Evolutionary conservation across 2,888 invertebrate species (phyloP).

Genomic region (Epinotia ramella): DNA sequence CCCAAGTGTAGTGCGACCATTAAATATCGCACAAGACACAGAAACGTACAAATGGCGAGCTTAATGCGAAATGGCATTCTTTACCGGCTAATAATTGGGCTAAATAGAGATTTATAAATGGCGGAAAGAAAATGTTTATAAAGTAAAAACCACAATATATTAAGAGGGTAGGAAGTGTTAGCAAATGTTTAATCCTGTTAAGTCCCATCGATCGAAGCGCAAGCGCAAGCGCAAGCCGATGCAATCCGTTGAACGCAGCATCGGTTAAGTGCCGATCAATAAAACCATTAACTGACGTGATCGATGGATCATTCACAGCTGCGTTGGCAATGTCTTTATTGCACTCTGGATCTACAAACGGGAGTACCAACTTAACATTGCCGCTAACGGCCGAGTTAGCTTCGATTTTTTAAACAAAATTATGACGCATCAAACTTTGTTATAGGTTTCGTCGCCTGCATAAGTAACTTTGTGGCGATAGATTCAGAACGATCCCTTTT

Average conservation of each 20-base stretch:
- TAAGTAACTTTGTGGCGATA: constrained; percentile 24
- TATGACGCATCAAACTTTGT: constrained; percentile 9
- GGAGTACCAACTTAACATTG: constrained; percentile 39
- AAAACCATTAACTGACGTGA: constrained; percentile 60
- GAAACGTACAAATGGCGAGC: too few relatives aligned
- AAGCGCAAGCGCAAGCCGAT: constrained; percentile 3
- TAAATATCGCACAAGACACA: too few relatives aligned
- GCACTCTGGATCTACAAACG: constrained; percentile 58
- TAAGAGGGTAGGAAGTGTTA: not conserved
- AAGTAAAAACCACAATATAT: too few relatives aligned
- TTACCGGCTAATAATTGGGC: too few relatives aligned
- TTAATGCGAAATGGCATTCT: too few relatives aligned
- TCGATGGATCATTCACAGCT: constrained; percentile 62
- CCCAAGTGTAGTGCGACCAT: too few relatives aligned
- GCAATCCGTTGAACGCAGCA: constrained; percentile 36
- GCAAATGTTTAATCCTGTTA: not conserved
- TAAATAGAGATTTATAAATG: too few relatives aligned
- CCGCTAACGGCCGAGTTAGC: not conserved
- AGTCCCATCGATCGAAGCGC: not conserved
- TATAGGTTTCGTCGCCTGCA: constrained; percentile 17
- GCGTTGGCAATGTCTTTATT: constrained; percentile 60
- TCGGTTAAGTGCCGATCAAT: constrained; percentile 51
- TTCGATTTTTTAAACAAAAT: not conserved
- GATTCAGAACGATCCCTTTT: constrained; percentile 65
- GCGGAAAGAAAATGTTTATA: too few relatives aligned